phyloP scores from a whole-genome alignment of 2,113 vertebrate species.

The Microcebus ravelobensis region DNA sequence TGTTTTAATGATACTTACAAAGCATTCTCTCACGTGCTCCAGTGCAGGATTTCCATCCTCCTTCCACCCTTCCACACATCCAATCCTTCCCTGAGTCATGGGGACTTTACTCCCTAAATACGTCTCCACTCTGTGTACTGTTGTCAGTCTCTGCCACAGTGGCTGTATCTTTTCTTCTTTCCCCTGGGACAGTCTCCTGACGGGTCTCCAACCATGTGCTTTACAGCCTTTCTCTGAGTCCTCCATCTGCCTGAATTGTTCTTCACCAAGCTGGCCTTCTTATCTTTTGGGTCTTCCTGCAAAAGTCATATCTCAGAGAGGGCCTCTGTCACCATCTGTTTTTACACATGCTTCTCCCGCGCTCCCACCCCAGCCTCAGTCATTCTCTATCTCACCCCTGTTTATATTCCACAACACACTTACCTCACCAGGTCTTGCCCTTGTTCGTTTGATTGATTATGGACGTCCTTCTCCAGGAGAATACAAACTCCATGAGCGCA shows the following conservation, averaged over 20 bases:
- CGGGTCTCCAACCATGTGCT: background rate
- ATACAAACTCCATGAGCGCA: background rate
- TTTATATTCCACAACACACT: background rate
- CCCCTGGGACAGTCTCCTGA: rapidly evolving
- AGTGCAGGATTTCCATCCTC: background rate
- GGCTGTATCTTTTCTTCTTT: background rate
- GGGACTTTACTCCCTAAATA: background rate
- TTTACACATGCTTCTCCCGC: background rate
- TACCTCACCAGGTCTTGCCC: background rate
- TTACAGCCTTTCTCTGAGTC: background rate
- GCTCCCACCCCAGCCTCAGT: background rate
- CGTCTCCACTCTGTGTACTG: background rate
- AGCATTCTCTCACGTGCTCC: background rate
- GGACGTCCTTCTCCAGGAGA: background rate
- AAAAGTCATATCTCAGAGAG: background rate
- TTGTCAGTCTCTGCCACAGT: background rate
- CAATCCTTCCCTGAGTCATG: background rate
- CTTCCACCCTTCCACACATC: background rate
- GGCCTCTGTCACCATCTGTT: background rate
- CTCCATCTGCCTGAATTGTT: background rate
- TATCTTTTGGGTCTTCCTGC: background rate
- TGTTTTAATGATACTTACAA: background rate
- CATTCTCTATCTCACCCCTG: too few species aligned
- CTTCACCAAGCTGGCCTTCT: background rate
- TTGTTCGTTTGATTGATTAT: background rate